Conservation (phyloP, 2,113 vertebrate genomes). For the Nibea albiflora region DNA sequence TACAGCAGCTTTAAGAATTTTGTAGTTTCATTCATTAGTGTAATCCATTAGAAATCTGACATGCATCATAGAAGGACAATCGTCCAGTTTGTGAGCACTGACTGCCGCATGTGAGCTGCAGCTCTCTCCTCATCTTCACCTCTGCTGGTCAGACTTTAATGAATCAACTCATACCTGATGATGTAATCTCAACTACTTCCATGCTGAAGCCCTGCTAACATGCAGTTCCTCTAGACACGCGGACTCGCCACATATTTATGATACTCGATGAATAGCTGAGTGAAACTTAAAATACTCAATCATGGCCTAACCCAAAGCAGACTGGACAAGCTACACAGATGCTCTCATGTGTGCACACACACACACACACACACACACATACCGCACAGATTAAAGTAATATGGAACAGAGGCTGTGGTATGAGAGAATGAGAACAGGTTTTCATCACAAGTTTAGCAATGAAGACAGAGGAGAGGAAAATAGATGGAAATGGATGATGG, state of each 20-base stretch:
- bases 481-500: background rate
- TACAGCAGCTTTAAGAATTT: no score
- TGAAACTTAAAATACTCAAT: background rate
- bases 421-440: constrained; percentile 45
- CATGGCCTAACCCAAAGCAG: background rate
- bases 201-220: background rate
- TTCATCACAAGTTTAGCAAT: constrained; percentile 35
- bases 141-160: constrained; percentile 12
- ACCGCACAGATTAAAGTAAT: constrained; percentile 68
- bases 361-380: constrained; percentile 8
- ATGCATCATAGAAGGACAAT: no score
- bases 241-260: background rate
- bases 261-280: background rate
- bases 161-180: constrained; percentile 1
- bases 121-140: background rate
- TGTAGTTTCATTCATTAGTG: no score
- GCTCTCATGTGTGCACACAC: background rate
- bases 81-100: background rate
- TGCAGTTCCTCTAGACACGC: background rate
- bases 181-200: constrained; percentile 16
- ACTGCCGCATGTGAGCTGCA: background rate
- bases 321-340: constrained; percentile 5
- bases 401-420: constrained; percentile 48
- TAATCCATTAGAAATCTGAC: no score
- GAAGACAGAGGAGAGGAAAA: background rate